Evolutionary conservation across 2,797 vertebrate species (phyloP).

Genomic region (Lophius americanus): DNA sequence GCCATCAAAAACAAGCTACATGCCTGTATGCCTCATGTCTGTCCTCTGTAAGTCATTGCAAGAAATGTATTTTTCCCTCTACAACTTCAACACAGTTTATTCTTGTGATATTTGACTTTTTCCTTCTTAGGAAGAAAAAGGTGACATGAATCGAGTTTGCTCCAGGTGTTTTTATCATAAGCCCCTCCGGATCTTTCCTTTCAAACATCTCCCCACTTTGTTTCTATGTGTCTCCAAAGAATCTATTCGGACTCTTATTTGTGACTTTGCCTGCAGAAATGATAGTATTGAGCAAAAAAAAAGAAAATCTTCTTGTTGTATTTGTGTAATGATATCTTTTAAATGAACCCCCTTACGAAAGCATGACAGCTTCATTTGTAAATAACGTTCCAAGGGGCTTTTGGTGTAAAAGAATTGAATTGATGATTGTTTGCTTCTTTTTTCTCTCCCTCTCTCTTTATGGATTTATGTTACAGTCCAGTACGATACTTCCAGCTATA

Average conservation of each 20-base stretch:
- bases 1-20: slow-evolving; percentile 62
- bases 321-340: slow-evolving; percentile 97
- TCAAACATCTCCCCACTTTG: slow-evolving; percentile 53
- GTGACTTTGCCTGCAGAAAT: slow-evolving; percentile 93
- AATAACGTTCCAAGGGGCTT: slow-evolving; percentile 94
- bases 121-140: slow-evolving; percentile 77
- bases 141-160: slow-evolving; percentile 67
- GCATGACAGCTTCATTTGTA: slow-evolving; percentile 99
- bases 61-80: slow-evolving; percentile 66
- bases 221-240: slow-evolving; percentile 87
- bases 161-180: slow-evolving; percentile 52
- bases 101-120: slow-evolving; percentile 72
- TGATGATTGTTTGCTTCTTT: slow-evolving; percentile 92
- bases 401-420: slow-evolving; percentile 98
- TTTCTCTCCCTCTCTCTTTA: slow-evolving; percentile 69
- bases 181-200: slow-evolving; percentile 50
- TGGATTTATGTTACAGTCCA: slow-evolving; percentile 85
- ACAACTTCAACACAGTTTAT: slow-evolving; percentile 69
- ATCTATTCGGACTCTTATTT: slow-evolving; percentile 87
- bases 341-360: slow-evolving; percentile 90
- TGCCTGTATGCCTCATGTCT: slow-evolving; percentile 59
- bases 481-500: slow-evolving; percentile 94
- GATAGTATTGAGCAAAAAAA: slow-evolving; percentile 76
- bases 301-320: slow-evolving; percentile 88
- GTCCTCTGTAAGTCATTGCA: slow-evolving; percentile 56